Base-by-base conservation (phyloP, 2,797 vertebrate species). In the Decapterus maruadsi region DNA sequence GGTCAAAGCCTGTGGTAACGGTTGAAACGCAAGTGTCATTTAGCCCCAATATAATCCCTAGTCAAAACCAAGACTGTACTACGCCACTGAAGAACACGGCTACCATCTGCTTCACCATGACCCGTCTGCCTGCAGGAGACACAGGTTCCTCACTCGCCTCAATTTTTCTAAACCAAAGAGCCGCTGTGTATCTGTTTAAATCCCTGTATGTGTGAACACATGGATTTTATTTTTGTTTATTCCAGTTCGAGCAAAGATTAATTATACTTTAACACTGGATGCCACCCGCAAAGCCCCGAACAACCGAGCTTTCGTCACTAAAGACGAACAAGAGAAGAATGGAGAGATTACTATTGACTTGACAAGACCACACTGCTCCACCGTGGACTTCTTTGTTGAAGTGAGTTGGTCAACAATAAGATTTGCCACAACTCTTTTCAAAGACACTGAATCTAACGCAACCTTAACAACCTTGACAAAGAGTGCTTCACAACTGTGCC, bases 1-100 rank as follows among this genome's bases (percentile, higher is more conserved):
- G 96, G 87, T 95, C 95, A 31, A 94, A 93, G 68, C 96, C 96
- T 2, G 93, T 96, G 40, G 92, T 97, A 13, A 78, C 36, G 51
- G 86, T 96, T 5, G 1, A 11, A 17, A 62, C 72, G 2, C 34
- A 0, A 0, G 77, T 96, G 11, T 12, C 5, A 8, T 95, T 93
- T 73, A 69, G 0, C 0, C 93, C 92, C 0, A 4, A 73, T 0
- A 77, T 90, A 81, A 95, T 97, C n/a, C 11, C 92, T 1, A 91
- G 92, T 67, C 87, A 84, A 68, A 70, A 82, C 62, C 6, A 12
- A 0, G 74, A 94, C 61, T 96, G 96, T 55, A 42, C 1, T 14
- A 50, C 6, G 0, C 73, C 53, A 2, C 0, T 87, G 16, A 0
- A 16, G 1, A 84, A 36, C 29, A 56, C 0, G 0, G 91, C 92